Evolutionary conservation across 2,113 vertebrate genomes (phyloP).

Genomic region (Rhinopomastus cyanomelas): DNA sequence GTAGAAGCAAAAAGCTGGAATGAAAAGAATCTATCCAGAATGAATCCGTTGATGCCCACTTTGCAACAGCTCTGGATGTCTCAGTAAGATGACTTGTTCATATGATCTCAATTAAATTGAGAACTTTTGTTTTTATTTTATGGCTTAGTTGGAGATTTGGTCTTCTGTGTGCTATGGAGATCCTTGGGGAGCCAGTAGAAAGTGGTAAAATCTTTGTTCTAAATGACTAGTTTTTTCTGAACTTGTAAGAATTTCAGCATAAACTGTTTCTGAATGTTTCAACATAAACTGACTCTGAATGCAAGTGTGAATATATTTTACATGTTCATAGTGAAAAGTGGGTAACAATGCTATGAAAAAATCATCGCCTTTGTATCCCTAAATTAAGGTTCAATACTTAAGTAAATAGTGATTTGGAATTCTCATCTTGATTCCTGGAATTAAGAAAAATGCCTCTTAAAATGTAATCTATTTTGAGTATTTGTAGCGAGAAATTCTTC

Average conservation of each 20-base stretch:
- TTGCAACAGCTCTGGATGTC: slow-evolving; percentile 85
- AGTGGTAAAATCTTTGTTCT: background rate
- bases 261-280: background rate
- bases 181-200: background rate
- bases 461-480: background rate
- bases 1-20: slow-evolving; percentile 75
- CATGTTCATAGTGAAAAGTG: background rate
- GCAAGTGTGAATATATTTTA: background rate
- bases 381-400: background rate
- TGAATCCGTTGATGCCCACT: slow-evolving; percentile 80
- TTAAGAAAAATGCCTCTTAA: background rate
- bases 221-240: background rate
- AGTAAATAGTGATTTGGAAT: background rate
- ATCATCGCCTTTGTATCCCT: background rate
- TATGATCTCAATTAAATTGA: background rate
- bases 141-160: background rate
- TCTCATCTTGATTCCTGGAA: background rate
- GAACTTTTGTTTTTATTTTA: background rate
- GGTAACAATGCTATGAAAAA: background rate
- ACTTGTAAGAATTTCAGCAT: background rate
- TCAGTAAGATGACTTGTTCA: slow-evolving; percentile 74
- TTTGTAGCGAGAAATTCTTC: background rate
- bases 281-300: background rate
- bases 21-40: slow-evolving; percentile 77
- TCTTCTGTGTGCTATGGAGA: background rate